Conservation (phyloP, 1,140 invertebrate species). For the Diachasma alloeum region DNA sequence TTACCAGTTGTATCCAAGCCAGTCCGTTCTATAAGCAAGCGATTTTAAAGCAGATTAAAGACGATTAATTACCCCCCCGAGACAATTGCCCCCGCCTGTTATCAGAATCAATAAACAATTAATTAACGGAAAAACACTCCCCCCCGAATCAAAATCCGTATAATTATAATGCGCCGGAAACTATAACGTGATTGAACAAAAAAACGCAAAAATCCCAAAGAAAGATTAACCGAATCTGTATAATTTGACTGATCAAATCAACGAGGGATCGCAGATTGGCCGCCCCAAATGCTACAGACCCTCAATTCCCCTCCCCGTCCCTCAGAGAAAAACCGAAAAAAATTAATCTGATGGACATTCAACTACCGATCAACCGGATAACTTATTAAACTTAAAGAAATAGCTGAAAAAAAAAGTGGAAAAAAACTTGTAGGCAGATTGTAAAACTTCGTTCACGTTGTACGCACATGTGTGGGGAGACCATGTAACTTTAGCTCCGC, state of each 20-base stretch:
- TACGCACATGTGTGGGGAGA: constrained; percentile 67
- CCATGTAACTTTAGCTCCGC: constrained; percentile 65
- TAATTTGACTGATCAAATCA: not conserved
- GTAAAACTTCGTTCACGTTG: constrained; percentile 64
- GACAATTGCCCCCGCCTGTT: not conserved
- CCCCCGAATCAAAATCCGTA: not conserved
- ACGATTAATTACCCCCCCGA: constrained; percentile 27
- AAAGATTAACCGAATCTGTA: not conserved
- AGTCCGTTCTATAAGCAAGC: constrained; percentile 66
- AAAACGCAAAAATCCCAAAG: not conserved
- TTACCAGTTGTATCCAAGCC: constrained; percentile 64
- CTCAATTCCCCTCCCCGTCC: not conserved
- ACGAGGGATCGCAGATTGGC: not conserved
- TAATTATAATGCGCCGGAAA: not conserved
- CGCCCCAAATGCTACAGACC: not conserved
- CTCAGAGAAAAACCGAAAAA: constrained; percentile 34
- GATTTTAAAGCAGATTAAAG: constrained; percentile 55
- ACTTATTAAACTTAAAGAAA: constrained; percentile 57
- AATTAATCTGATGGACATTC: constrained; percentile 34
- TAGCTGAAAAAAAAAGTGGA: constrained; percentile 15
- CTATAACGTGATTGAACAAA: not conserved
- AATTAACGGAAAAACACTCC: not conserved
- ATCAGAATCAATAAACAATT: constrained; percentile 6
- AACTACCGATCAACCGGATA: constrained; percentile 43
- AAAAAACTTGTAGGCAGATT: constrained; percentile 59